A percentile compares a stretch with the other conserved stretches of the same genome.
These are phyloP conservation scores for Myripristis jacobus DNA, from an alignment of 2,797 vertebrate genomes.

Conservation along the genomic window DNA sequence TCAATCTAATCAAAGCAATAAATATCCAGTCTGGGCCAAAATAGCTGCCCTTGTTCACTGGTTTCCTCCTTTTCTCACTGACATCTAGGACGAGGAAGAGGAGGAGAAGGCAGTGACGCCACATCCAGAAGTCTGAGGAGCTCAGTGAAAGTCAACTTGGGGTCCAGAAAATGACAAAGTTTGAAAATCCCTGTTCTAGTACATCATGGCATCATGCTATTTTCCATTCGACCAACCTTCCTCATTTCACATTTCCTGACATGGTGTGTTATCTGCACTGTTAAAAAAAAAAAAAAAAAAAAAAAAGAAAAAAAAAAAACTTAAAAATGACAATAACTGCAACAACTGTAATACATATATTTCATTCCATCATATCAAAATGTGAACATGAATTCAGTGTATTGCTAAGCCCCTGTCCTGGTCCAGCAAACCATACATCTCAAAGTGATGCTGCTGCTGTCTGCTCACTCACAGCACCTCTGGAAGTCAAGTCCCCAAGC, in stretches of 20 bases:
- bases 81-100: not conserved
- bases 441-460: not conserved
- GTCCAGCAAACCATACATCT: not conserved
- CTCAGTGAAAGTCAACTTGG: too few relatives aligned
- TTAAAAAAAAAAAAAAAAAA: conserved; percentile 22
- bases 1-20: conserved; percentile 21
- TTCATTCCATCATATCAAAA: not conserved
- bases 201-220: too few relatives aligned
- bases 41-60: conserved; percentile 8
- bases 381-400: conserved; percentile 4
- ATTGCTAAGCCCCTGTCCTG: not conserved
- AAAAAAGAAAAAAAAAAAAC: conserved; percentile 33
- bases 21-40: not conserved
- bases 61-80: conserved; percentile 15
- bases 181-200: too few relatives aligned
- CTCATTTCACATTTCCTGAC: conserved; percentile 8
- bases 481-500: not conserved
- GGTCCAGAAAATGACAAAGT: too few relatives aligned
- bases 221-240: not conserved
- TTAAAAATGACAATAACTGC: not conserved
- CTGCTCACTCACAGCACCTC: not conserved
- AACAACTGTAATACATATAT: not conserved
- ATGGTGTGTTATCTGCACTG: not conserved
- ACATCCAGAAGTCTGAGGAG: not conserved
- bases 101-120: not conserved